Evolutionary conservation across 2,113 vertebrate genomes (phyloP).

Genomic region (Myiopsitta monachus): DNA sequence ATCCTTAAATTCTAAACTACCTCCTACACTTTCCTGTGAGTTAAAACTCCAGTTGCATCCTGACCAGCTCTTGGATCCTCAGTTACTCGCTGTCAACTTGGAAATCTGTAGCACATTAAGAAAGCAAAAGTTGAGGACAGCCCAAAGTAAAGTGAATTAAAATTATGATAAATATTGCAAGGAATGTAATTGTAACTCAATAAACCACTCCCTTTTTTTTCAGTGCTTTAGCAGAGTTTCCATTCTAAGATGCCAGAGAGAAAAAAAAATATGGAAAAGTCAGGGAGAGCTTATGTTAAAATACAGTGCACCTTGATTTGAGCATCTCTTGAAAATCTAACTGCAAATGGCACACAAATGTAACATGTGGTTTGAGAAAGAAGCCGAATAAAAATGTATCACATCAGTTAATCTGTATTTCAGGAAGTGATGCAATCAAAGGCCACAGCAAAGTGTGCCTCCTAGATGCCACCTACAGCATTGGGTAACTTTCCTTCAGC

Average conservation of each 20-base stretch:
- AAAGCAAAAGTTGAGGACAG: neutral
- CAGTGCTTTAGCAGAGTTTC: neutral
- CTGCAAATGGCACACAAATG: neutral
- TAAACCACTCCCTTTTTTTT: neutral
- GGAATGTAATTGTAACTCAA: neutral
- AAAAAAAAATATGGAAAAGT: neutral
- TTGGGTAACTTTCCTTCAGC: slow-evolving; percentile 19
- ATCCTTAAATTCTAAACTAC: slow-evolving; percentile 1
- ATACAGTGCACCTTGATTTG: neutral
- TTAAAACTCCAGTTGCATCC: slow-evolving; percentile 2
- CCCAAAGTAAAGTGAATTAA: neutral
- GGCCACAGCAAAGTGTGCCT: neutral
- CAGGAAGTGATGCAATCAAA: slow-evolving; percentile 45
- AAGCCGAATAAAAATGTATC: neutral
- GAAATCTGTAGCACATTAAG: slow-evolving; percentile 25
- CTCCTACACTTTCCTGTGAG: slow-evolving; percentile 59
- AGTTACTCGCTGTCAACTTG: neutral
- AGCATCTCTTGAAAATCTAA: neutral
- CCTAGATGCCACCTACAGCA: slow-evolving; percentile 36
- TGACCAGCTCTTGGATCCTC: neutral
- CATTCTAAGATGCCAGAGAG: neutral
- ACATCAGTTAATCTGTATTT: slow-evolving; percentile 7
- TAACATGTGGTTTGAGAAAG: neutral
- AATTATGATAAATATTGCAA: neutral
- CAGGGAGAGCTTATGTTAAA: neutral